Conservation (phyloP, 1,140 invertebrate species). For the Drosophila subobscura region DNA sequence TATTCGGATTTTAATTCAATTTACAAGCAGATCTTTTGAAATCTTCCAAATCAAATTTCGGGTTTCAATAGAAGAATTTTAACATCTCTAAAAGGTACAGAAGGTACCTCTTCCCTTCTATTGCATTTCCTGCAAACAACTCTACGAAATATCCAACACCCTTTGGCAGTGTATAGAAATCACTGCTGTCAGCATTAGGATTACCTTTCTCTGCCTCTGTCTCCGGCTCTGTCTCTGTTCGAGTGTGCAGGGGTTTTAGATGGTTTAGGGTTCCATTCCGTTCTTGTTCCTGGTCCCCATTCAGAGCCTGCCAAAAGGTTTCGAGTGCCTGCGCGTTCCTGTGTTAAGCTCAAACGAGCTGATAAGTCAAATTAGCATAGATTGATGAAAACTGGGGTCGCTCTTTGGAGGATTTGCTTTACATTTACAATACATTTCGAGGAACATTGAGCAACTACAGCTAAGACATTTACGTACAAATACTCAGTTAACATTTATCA, state of each 20-base stretch:
- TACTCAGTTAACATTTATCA: conserved; percentile 40
- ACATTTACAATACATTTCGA: conserved; percentile 48
- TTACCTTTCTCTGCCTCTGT: conserved; percentile 19
- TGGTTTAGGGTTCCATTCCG: background rate
- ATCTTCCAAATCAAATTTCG: too few species aligned
- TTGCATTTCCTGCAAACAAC: too few species aligned
- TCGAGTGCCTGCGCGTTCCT: conserved; percentile 23
- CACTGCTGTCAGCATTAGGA: conserved; percentile 47
- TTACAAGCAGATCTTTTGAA: too few species aligned
- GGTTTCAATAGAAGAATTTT: too few species aligned
- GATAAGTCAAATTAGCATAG: conserved; percentile 70
- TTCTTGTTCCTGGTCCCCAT: background rate
- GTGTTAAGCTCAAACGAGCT: conserved; percentile 50
- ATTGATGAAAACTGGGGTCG: conserved; percentile 43
- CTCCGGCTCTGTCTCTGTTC: conserved; percentile 1
- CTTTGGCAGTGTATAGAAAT: conserved; percentile 17
- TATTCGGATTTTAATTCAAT: too few species aligned
- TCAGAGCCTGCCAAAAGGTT: conserved; percentile 17
- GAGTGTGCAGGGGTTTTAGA: conserved; percentile 3
- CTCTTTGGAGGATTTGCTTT: conserved; percentile 48
- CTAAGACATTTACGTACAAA: conserved; percentile 41
- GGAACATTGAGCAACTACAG: conserved; percentile 43
- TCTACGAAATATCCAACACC: too few species aligned
- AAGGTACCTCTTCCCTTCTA: too few species aligned
- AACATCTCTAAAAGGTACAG: too few species aligned